Conservation (phyloP, 1,140 invertebrate species). For the Euglossa dilemma region DNA sequence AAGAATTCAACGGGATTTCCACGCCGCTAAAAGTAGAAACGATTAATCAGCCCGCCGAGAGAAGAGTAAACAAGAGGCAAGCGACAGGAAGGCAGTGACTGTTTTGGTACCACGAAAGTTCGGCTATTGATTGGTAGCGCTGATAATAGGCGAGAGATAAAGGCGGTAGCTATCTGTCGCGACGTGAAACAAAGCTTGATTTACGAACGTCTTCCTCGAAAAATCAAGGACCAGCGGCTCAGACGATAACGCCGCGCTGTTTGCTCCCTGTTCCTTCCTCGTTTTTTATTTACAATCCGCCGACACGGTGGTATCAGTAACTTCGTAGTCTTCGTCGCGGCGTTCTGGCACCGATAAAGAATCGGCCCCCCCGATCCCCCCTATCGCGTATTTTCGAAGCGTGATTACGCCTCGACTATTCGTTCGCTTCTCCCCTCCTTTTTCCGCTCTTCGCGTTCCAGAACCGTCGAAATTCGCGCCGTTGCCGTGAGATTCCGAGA, state of each 20-base stretch:
- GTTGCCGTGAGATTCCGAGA: constrained; percentile 8
- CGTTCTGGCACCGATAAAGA: constrained; percentile 34
- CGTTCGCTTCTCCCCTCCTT: too few relatives aligned
- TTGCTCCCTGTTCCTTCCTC: not conserved
- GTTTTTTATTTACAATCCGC: constrained; percentile 20
- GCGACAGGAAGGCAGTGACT: not conserved
- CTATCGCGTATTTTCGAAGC: not conserved
- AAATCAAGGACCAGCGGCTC: not conserved
- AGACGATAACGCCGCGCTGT: not conserved
- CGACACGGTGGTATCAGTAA: constrained; percentile 13
- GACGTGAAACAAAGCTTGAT: constrained; percentile 31
- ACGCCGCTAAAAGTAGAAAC: not conserved
- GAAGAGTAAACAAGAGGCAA: too few relatives aligned
- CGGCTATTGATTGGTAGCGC: constrained; percentile 29
- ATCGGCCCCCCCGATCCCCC: not conserved
- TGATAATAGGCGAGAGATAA: constrained; percentile 27
- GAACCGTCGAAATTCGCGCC: not conserved
- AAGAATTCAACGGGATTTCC: too few relatives aligned
- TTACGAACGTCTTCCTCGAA: constrained; percentile 18
- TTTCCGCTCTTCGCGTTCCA: not conserved
- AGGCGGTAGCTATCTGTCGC: not conserved
- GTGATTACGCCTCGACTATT: not conserved
- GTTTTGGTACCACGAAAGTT: not conserved
- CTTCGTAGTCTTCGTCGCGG: not conserved
- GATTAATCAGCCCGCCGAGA: too few relatives aligned